A percentile compares a stretch with the other conserved stretches of the same genome.
Conservation (phyloP, 2,888 invertebrate genomes). For the Creontiades dilutus region DNA sequence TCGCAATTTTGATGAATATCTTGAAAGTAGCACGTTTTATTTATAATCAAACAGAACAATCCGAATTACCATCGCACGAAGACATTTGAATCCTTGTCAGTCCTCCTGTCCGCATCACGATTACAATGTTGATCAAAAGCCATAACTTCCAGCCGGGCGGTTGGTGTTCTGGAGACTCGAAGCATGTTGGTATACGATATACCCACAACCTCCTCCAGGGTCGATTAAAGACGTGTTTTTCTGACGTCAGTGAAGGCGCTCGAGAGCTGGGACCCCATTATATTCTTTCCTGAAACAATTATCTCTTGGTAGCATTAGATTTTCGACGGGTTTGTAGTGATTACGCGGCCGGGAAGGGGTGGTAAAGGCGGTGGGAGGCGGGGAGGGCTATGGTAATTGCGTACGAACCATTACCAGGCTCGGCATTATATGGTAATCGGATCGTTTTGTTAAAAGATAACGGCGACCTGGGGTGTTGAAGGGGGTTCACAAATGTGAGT, state of each 20-base stretch:
- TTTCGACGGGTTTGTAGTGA: slow-evolving; percentile 61
- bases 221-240: slow-evolving; percentile 25
- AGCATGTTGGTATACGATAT: slow-evolving; percentile 55
- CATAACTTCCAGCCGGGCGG: neutral
- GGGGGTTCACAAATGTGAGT: slow-evolving; percentile 58
- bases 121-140: neutral
- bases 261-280: slow-evolving; percentile 37
- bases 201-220: slow-evolving; percentile 37
- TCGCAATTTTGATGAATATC: no score
- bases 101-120: neutral
- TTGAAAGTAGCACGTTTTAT: no score
- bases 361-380: neutral
- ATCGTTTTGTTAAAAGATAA: slow-evolving; percentile 67
- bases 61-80: neutral
- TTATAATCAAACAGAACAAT: neutral
- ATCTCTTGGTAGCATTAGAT: slow-evolving; percentile 67
- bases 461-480: slow-evolving; percentile 45
- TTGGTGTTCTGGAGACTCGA: neutral
- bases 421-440: slow-evolving; percentile 67
- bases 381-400: slow-evolving; percentile 55
- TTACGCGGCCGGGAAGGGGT: slow-evolving; percentile 13
- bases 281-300: slow-evolving; percentile 57
- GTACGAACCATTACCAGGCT: slow-evolving; percentile 56
- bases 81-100: neutral
- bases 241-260: slow-evolving; percentile 22